Conservation (phyloP, 2,888 invertebrate genomes). For the Cremastinae sp. region DNA sequence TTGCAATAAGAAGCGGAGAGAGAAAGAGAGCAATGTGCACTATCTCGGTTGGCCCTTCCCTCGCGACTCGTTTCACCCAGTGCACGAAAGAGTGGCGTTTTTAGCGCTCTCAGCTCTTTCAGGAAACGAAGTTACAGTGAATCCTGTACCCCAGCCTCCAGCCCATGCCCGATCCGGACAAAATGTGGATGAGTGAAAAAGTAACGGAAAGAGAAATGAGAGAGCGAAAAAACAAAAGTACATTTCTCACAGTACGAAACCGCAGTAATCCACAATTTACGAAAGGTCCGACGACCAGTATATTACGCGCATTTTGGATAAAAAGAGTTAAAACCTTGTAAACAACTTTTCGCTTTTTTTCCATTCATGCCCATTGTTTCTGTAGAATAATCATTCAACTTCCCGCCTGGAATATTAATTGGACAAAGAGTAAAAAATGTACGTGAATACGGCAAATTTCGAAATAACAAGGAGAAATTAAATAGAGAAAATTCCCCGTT, state of each 20-base stretch:
- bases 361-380: no score
- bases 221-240: slow-evolving; percentile 1
- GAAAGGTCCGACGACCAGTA: slow-evolving; percentile 21
- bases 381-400: no score
- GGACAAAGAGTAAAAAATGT: no score
- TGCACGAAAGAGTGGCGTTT: slow-evolving; percentile 18
- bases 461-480: no score
- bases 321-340: background rate
- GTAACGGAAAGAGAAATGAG: slow-evolving; percentile 8
- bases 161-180: background rate
- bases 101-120: slow-evolving; percentile 41
- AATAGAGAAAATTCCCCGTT: no score
- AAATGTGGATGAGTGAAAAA: slow-evolving; percentile 3
- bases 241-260: background rate
- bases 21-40: slow-evolving; percentile 2
- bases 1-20: background rate
- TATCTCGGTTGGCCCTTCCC: no score
- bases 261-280: slow-evolving; percentile 21
- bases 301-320: slow-evolving; percentile 4
- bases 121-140: slow-evolving; percentile 42
- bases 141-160: slow-evolving; percentile 1
- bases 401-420: no score
- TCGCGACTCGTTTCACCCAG: slow-evolving; percentile 16
- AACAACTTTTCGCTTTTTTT: no score
- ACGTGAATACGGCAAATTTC: no score